Evolutionary conservation across 2,113 vertebrate species (phyloP), one percentile per base, ranked within the genome.

Genomic region (Paracanthobrama guichenoti): DNA sequence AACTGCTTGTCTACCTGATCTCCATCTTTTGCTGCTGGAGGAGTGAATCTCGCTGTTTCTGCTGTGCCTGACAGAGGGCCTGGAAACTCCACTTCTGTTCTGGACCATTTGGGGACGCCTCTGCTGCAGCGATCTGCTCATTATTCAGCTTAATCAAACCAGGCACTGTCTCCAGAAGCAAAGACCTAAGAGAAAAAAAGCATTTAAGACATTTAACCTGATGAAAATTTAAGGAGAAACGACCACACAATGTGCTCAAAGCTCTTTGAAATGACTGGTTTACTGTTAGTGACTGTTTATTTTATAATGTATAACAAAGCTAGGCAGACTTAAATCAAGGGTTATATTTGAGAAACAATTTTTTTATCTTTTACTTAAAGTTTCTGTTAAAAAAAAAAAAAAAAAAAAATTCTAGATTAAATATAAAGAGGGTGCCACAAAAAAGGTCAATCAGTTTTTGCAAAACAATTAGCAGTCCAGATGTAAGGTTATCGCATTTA

Each of bases 21-120:
- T 93, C 90, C 83, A 71, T 84, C 84, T 87, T 81, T 83, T 92
- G 92, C 81, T 82, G 91, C 86, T 92, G 88, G 85, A 84, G 88
- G 77, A 97, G 79, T 82, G 89, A 90, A 31, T 31, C 44, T 67
- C 92, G 93, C 91, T 95, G 93, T 89, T 90, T 86, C 86, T 95
- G 93, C 89, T 99, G 97, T 73, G 86, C 80, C 90, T 94, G 94
- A 91, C 96, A 98, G 79, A 97, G 85, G 10, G 81, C 86, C 48
- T 93, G 85, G 89, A 98, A 97, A 83, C 55, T 85, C 88, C 88
- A 91, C 50, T 90, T 62, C 85, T 92, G 86, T 81, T 67, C 80
- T 53, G 82, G 90, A 88, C 90, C 91, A 88, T 69, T 86, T 81
- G 79, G 48, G 20, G 81, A 20, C 67, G 81, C 86, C 86, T 57